These are phyloP conservation scores for Muscicapa comitata DNA, from an alignment of 2,797 vertebrate species.

Conservation along the genomic window DNA sequence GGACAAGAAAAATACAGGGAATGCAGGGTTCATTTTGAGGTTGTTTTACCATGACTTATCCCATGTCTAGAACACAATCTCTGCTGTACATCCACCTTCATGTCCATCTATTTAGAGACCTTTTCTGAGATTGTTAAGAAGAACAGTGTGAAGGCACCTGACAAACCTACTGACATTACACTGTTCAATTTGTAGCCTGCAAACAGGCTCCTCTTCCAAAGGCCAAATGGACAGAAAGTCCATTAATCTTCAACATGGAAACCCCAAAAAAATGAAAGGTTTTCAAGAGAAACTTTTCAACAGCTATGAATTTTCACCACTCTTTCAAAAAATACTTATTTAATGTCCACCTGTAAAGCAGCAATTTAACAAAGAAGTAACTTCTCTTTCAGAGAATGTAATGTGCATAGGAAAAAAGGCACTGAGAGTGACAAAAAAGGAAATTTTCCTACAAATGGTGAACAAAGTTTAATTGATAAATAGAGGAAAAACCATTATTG, in stretches of 20 bases:
- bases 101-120: not conserved
- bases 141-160: not conserved
- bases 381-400: not conserved
- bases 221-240: not conserved
- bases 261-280: not conserved
- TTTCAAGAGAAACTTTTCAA: not conserved
- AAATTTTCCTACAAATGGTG: constrained; percentile 1
- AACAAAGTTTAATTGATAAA: constrained; percentile 1
- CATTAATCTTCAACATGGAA: not conserved
- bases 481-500: not conserved
- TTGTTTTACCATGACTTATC: not conserved
- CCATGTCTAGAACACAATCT: not conserved
- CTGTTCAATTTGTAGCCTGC: not conserved
- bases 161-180: not conserved
- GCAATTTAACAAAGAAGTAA: not conserved
- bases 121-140: not conserved
- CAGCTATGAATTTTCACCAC: not conserved
- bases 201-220: not conserved
- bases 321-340: not conserved
- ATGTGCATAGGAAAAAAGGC: constrained; percentile 8
- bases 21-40: not conserved
- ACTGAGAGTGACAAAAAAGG: not conserved
- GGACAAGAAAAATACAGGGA: not conserved
- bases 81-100: not conserved
- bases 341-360: not conserved